phyloP scores from a whole-genome alignment of 1,140 invertebrate species.

The Sipha flava region DNA sequence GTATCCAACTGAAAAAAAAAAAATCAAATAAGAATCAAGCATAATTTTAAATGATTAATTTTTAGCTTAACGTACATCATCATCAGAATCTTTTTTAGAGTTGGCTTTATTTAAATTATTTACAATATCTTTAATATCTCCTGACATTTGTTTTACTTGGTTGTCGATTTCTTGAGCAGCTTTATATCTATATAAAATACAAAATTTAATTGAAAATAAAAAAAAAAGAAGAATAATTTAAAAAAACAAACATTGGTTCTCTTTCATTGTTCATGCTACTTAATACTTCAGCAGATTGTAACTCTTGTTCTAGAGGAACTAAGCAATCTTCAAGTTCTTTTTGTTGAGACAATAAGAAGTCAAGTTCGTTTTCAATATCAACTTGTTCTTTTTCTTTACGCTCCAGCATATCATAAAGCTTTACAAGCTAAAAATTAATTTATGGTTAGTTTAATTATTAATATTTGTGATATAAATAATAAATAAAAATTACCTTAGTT shows the following conservation, averaged over 20 bases:
- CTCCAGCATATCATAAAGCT: constrained; percentile 74
- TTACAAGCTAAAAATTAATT: constrained; percentile 58
- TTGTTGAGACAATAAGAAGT: constrained; percentile 87
- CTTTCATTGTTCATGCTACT: constrained; percentile 41
- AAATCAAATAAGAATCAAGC: background rate
- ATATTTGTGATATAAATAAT: background rate
- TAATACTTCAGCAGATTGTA: constrained; percentile 47
- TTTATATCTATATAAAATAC: constrained; percentile 49
- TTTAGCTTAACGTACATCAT: constrained; percentile 43
- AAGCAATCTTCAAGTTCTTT: constrained; percentile 83
- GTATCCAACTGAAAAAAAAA: constrained; percentile 61
- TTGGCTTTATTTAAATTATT: constrained; percentile 87
- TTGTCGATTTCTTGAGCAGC: constrained; percentile 84
- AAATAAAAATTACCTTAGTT: constrained; percentile 58
- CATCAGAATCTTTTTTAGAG: constrained; percentile 68
- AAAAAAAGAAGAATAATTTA: background rate
- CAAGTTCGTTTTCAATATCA: constrained; percentile 83
- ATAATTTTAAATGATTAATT: background rate
- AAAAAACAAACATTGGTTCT: constrained; percentile 59
- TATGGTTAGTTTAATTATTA: background rate
- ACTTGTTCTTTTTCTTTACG: constrained; percentile 78
- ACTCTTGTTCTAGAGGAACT: constrained; percentile 72
- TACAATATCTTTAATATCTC: constrained; percentile 90
- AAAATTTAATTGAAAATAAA: background rate
- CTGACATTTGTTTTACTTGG: constrained; percentile 86